Evolutionary conservation across 2,888 invertebrate genomes (phyloP).

Genomic region (Stomorhina lunata): DNA sequence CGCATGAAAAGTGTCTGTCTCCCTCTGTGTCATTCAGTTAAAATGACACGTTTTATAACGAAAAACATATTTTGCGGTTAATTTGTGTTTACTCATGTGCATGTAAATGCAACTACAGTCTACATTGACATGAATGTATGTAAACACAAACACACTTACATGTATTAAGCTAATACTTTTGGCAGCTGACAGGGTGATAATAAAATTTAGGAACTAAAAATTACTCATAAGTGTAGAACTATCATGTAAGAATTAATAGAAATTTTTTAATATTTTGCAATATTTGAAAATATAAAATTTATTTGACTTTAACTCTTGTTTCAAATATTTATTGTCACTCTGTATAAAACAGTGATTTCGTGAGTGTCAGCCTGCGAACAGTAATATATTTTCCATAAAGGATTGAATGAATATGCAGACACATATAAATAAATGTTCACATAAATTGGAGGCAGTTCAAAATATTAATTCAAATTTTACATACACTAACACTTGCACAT

Average conservation of each 20-base stretch:
- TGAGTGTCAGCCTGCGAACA: background rate
- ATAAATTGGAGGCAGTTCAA: slow-evolving; percentile 16
- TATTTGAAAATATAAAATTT: too few relatives aligned
- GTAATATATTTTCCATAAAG: background rate
- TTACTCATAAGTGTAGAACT: background rate
- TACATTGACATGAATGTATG: background rate
- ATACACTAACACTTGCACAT: background rate
- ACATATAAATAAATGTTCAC: slow-evolving; percentile 15
- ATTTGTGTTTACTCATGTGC: slow-evolving; percentile 48
- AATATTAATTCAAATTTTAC: slow-evolving; percentile 12
- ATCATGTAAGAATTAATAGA: too few relatives aligned
- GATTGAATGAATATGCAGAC: background rate
- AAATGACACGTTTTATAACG: slow-evolving; percentile 38
- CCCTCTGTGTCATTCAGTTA: background rate
- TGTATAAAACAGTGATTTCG: background rate
- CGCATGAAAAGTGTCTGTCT: background rate
- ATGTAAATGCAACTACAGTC: slow-evolving; percentile 3
- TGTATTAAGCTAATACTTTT: background rate
- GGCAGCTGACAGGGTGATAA: background rate
- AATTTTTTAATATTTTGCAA: too few relatives aligned
- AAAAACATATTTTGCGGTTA: slow-evolving; percentile 52
- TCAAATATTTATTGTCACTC: background rate
- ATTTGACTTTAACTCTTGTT: background rate
- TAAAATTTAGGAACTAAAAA: background rate
- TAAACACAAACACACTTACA: background rate